Evolutionary conservation across 2,113 vertebrate genomes (phyloP), one percentile per base, ranked within the genome.

Genomic region (Prietella phreatophila): DNA sequence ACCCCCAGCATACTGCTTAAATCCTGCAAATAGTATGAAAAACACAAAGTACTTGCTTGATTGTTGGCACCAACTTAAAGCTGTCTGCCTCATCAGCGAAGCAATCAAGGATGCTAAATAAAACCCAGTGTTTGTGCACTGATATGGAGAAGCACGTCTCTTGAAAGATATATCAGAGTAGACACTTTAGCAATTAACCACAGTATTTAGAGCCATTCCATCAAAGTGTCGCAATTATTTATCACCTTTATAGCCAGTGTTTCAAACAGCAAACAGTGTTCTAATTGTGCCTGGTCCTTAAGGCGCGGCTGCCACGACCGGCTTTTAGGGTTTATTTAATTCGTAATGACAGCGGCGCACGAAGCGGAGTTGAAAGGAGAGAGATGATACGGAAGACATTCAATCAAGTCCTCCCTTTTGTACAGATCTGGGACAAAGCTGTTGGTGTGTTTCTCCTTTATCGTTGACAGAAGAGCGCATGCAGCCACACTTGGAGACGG

Each of bases 291-390:
- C 53, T 81, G 73, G 80, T 83, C 88, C 88, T 88, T 79, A 50
- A 83, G 55, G 87, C 88, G 56, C 13, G 78, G 60, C 87, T 61
- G 82, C 73, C 73, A 61, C 84, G 63, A 67, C 82, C 61, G 71
- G 82, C 84, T 88, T 84, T 88, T 73, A 86, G 58, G 79, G 55
- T 53, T 88, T 90, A 69, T 88, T 87, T 84, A 88, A 90, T 90
- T 91, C 85, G 84, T 86, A 82, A 87, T 87, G 63, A 88, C 91
- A 87, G 88, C 89, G 88, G 91, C 75, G 87, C 84, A 83, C 82
- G 78, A 90, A 89, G 85, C 61, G 53, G 87, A 36, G 79, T 58
- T 86, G 76, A 90, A 75, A 90, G 58, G 81, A 84, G 61, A 20
- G 30, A 88, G 83, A 87, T 47, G 80, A 88, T 81, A 83, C 55